Base-by-base conservation (phyloP, 1,140 invertebrate genomes). In the Monochamus saltuarius region DNA sequence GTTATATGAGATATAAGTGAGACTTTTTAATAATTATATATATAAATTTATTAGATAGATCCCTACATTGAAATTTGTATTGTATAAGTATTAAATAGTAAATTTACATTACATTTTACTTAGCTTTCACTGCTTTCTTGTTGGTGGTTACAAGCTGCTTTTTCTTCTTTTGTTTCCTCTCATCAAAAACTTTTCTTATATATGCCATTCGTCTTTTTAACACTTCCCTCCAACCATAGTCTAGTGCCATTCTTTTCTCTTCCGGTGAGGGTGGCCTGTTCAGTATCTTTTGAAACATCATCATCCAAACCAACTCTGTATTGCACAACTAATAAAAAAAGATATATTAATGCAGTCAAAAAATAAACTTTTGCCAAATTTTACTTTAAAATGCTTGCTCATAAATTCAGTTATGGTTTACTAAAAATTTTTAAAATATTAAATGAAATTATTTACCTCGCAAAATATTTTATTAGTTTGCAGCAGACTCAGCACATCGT, bases 401-500 rank as follows among this genome's bases (percentile, higher is more conserved):
- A n/a, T n/a, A n/a, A n/a, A n/a, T n/a, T n/a, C n/a, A n/a, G n/a
- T n/a, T n/a, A n/a, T n/a, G n/a, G n/a, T n/a, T n/a, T n/a, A n/a
- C n/a, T n/a, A n/a, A n/a, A n/a, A n/a, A n/a, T n/a, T n/a, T n/a
- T n/a, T n/a, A n/a, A n/a, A n/a, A n/a, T n/a, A n/a, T n/a, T n/a
- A n/a, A n/a, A n/a, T n/a, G n/a, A n/a, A n/a, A n/a, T n/a, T n/a
- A n/a, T 54, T 56, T 71, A 80, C 79, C 68, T 79, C 71, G 37
- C 71, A 72, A 1, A 77, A 65, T 43, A 73, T 63, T 13, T 67
- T 73, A 0, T 73, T 79, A 3, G 76, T 59, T 16, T 61, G 61
- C 4, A 65, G 64, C 53, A 81, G 61, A 34, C 72, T 73, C 1
- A 73, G 13, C 36, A 80, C 67, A 46, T 80, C 78, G 3, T 70